Percentiles rank a stretch among this genome's conserved stretches.
Evolutionary conservation across 2,888 invertebrate genomes (phyloP).

Genomic region (Eristalis arbustorum): DNA sequence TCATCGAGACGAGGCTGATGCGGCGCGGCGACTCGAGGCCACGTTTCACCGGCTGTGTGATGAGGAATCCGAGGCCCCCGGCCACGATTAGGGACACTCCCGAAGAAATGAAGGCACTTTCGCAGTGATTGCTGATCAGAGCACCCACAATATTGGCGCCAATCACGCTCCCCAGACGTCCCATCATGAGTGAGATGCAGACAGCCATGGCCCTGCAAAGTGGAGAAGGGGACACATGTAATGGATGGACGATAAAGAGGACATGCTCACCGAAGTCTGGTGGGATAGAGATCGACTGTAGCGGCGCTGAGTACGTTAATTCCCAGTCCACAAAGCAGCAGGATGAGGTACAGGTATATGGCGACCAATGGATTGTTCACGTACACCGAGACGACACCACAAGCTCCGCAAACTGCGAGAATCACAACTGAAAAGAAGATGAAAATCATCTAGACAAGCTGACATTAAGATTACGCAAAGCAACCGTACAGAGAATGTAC

Average conservation of each 20-base stretch:
- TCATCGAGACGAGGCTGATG: constrained; percentile 74
- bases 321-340: constrained; percentile 74
- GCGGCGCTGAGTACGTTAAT: constrained; percentile 76
- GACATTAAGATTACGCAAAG: background rate
- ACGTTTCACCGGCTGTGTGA: constrained; percentile 71
- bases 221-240: background rate
- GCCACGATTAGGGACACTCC: constrained; percentile 73
- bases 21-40: constrained; percentile 69
- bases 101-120: constrained; percentile 78
- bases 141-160: constrained; percentile 81
- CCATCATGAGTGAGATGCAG: constrained; percentile 82
- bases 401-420: constrained; percentile 72
- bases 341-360: constrained; percentile 74
- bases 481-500: constrained; percentile 74
- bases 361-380: constrained; percentile 73
- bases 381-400: constrained; percentile 72
- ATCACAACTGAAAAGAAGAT: constrained; percentile 71
- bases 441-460: background rate
- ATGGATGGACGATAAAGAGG: background rate
- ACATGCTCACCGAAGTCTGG: constrained; percentile 75
- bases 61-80: constrained; percentile 74
- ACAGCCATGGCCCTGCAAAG: constrained; percentile 81
- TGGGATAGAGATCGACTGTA: constrained; percentile 77
- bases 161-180: constrained; percentile 81
- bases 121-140: constrained; percentile 80